phyloP scores from a whole-genome alignment of 1,140 invertebrate species.

The Brachionus asplanchnoidis region DNA sequence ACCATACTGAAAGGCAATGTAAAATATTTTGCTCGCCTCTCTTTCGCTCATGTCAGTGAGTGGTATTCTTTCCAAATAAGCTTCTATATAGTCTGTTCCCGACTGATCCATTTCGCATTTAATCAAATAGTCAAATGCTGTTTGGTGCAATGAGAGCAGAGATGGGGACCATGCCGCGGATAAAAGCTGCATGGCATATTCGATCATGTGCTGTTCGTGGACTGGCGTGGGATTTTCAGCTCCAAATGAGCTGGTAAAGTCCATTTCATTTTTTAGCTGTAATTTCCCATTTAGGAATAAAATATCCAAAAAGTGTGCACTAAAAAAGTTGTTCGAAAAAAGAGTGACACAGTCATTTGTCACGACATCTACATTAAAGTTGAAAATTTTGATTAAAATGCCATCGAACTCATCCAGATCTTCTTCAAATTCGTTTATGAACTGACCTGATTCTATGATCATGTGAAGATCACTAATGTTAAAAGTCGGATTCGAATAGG shows the following conservation, averaged over 20 bases:
- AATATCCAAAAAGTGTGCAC: constrained; percentile 17
- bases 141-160: not conserved
- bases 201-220: constrained; percentile 26
- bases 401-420: constrained; percentile 20
- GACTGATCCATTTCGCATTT: not conserved
- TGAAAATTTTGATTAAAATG: not conserved
- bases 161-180: not conserved
- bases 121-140: constrained; percentile 35
- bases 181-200: not conserved
- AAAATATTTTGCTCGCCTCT: not conserved
- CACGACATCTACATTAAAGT: constrained; percentile 5
- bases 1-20: constrained; percentile 24
- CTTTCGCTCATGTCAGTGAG: not conserved
- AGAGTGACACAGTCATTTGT: not conserved
- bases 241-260: not conserved
- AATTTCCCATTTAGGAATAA: constrained; percentile 26
- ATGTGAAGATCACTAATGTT: constrained; percentile 31
- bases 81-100: not conserved
- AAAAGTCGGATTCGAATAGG: constrained; percentile 36
- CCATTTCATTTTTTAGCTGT: constrained; percentile 17
- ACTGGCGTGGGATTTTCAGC: not conserved
- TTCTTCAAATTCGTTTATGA: not conserved
- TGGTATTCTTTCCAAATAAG: constrained; percentile 14
- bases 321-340: constrained; percentile 32
- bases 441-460: not conserved